Evolutionary conservation across 2,888 invertebrate genomes (phyloP).

Genomic region (Rhaphigaster nebulosa): DNA sequence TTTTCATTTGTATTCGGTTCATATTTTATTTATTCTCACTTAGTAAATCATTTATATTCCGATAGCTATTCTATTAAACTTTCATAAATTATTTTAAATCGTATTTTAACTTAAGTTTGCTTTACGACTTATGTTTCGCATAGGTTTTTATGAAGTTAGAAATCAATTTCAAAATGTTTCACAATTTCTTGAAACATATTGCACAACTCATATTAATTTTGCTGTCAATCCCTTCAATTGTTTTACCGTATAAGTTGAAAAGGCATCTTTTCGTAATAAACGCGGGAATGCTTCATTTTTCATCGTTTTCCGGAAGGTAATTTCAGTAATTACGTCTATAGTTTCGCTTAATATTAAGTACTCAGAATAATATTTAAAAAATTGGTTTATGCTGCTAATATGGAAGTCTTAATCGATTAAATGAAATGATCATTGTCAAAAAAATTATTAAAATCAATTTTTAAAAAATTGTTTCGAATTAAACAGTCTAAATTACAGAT

Average conservation of each 20-base stretch:
- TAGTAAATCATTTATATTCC: neutral
- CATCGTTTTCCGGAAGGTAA: neutral
- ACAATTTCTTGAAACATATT: constrained; percentile 32
- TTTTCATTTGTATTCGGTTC: neutral
- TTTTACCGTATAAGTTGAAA: neutral
- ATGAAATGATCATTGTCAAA: too few relatives aligned
- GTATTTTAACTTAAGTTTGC: neutral
- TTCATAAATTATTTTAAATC: neutral
- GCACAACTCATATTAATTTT: neutral
- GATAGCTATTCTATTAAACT: neutral
- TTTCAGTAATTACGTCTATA: too few relatives aligned
- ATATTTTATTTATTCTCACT: neutral
- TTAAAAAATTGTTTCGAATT: too few relatives aligned
- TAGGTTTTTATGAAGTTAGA: neutral
- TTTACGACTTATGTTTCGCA: neutral
- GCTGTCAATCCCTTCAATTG: neutral
- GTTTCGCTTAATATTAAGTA: too few relatives aligned
- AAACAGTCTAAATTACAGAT: too few relatives aligned
- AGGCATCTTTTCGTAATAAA: neutral
- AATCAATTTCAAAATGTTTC: neutral
- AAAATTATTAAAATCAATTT: too few relatives aligned
- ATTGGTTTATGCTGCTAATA: too few relatives aligned
- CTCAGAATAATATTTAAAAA: too few relatives aligned
- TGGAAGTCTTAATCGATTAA: too few relatives aligned
- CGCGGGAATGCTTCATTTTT: neutral